phyloP scores from a whole-genome alignment of 2,113 vertebrate species.

The Pygoscelis adeliae region DNA sequence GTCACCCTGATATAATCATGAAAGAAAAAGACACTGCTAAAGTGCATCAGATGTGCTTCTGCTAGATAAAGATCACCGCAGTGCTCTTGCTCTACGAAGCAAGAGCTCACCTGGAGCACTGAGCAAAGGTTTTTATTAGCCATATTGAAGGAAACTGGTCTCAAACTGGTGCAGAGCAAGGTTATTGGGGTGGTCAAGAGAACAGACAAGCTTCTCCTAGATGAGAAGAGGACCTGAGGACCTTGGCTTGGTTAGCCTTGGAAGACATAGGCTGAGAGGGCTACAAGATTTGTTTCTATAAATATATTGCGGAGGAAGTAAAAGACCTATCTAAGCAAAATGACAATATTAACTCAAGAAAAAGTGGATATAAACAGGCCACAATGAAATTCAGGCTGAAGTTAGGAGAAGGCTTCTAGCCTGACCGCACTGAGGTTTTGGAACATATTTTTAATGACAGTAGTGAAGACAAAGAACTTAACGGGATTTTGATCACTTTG shows the following conservation, averaged over 20 bases:
- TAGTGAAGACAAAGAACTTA: conserved; percentile 56
- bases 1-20: not conserved
- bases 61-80: not conserved
- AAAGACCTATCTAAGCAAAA: not conserved
- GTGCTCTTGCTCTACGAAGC: not conserved
- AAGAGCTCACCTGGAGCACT: not conserved
- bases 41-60: not conserved
- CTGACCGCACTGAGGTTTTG: conserved; percentile 41
- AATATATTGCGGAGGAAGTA: not conserved
- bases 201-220: not conserved
- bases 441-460: conserved; percentile 50
- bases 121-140: not conserved
- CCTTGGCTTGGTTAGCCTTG: not conserved
- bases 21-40: not conserved
- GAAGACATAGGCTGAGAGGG: not conserved
- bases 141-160: not conserved
- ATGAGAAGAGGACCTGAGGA: not conserved
- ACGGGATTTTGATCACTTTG: conserved; percentile 11
- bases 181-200: not conserved
- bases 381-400: conserved; percentile 9
- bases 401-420: not conserved
- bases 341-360: not conserved
- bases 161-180: not conserved
- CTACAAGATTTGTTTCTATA: not conserved
- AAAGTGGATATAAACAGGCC: conserved; percentile 31